Conservation (phyloP, 2,888 invertebrate species). For the Orthonevra nobilis region DNA sequence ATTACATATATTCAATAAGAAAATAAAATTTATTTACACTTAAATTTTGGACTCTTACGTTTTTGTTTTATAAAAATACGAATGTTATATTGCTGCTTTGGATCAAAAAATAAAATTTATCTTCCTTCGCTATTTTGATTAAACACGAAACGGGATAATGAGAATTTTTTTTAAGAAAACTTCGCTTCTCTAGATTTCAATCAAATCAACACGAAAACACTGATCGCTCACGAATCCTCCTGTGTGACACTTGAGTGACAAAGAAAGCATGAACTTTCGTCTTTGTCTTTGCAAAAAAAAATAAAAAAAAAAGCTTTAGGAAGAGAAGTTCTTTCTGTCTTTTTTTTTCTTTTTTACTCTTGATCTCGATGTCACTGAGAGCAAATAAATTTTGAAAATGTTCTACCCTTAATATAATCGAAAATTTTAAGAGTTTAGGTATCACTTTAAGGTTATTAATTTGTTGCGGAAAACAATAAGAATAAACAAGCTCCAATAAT, state of each 20-base stretch:
- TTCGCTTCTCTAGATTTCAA: background rate
- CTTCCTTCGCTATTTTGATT: background rate
- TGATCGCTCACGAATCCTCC: background rate
- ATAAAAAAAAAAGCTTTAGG: too few species aligned
- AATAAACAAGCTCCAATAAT: background rate
- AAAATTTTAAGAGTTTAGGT: background rate
- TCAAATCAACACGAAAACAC: conserved; percentile 37
- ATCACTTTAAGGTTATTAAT: background rate
- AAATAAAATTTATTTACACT: background rate
- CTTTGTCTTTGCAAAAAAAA: background rate
- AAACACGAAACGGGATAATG: conserved; percentile 9
- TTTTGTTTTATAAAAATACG: too few species aligned
- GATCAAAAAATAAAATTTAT: too few species aligned
- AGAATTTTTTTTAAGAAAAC: conserved; percentile 13
- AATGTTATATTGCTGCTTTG: too few species aligned
- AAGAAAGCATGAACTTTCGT: conserved; percentile 3
- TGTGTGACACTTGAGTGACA: conserved; percentile 31
- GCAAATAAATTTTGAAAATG: background rate
- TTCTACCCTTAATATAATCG: background rate
- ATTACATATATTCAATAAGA: too few species aligned
- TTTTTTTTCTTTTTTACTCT: background rate
- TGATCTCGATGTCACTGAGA: conserved; percentile 14
- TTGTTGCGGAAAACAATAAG: background rate
- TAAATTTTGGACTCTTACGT: background rate
- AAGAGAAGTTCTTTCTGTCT: conserved; percentile 1